phyloP scores from a whole-genome alignment of 2,113 vertebrate species.

The Rana temporaria region DNA sequence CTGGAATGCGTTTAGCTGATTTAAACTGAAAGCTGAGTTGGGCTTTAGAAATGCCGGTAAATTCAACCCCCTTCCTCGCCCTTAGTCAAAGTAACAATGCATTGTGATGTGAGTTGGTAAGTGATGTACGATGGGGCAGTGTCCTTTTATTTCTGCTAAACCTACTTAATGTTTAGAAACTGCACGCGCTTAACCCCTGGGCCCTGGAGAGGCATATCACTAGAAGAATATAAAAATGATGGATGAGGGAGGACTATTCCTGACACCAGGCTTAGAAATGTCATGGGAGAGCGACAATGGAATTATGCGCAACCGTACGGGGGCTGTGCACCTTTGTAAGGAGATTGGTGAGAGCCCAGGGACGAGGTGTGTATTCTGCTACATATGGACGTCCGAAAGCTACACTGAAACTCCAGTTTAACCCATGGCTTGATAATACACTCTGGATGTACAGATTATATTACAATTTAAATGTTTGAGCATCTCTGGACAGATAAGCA shows the following conservation, averaged over 20 bases:
- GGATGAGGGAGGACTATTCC: constrained; percentile 12
- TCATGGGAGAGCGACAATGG: constrained; percentile 34
- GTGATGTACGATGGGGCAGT: constrained; percentile 46
- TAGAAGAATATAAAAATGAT: constrained; percentile 51
- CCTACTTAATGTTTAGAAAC: constrained; percentile 52
- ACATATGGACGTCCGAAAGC: neutral
- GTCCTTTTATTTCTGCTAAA: constrained; percentile 45
- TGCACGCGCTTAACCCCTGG: constrained; percentile 46
- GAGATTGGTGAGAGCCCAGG: neutral
- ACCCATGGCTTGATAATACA: no score
- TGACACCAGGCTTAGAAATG: constrained; percentile 51
- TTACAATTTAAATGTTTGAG: no score
- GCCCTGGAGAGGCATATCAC: constrained; percentile 42
- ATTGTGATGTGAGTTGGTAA: constrained; percentile 18
- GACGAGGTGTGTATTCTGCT: neutral
- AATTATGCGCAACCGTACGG: constrained; percentile 34
- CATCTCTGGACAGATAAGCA: no score
- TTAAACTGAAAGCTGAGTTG: no score
- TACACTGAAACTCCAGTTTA: neutral
- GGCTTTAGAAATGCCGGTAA: no score
- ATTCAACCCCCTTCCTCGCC: no score
- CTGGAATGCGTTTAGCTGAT: no score
- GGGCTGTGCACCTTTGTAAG: neutral
- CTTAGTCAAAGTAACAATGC: neutral
- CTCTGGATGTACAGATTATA: no score